Evolutionary conservation across 2,113 vertebrate species (phyloP).

Genomic region (Hydrolagus affinis): DNA sequence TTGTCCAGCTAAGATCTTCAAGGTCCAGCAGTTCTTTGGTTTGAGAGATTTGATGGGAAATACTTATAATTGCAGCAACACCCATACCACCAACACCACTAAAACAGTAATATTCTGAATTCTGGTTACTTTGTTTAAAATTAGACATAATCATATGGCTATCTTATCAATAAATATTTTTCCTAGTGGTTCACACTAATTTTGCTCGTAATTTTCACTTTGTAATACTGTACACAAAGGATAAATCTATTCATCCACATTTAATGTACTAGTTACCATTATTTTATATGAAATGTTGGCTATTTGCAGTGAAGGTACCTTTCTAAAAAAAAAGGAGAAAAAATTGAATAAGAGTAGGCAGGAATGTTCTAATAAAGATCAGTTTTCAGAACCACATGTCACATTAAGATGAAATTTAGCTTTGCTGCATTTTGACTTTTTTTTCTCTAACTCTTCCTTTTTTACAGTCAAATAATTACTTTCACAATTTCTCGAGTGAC

Average conservation of each 20-base stretch:
- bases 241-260: background rate
- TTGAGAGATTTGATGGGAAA: too few species aligned
- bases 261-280: background rate
- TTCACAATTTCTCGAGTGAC: slow-evolving; percentile 52
- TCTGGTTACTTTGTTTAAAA: background rate
- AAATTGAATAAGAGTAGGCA: background rate
- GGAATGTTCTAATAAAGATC: background rate
- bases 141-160: background rate
- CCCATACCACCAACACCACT: too few species aligned
- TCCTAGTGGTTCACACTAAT: background rate
- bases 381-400: background rate
- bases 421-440: background rate
- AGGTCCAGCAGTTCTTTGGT: too few species aligned
- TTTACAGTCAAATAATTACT: slow-evolving; percentile 44
- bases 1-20: too few species aligned
- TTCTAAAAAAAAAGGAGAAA: background rate
- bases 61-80: too few species aligned
- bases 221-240: background rate
- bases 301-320: background rate
- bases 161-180: background rate
- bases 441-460: background rate
- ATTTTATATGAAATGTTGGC: background rate
- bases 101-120: background rate
- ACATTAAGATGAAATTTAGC: background rate
- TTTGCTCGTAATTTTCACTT: background rate